These are phyloP conservation scores for Caenorhabditis sinica DNA, from an alignment of 2,888 invertebrate genomes.

Conservation along the genomic window DNA sequence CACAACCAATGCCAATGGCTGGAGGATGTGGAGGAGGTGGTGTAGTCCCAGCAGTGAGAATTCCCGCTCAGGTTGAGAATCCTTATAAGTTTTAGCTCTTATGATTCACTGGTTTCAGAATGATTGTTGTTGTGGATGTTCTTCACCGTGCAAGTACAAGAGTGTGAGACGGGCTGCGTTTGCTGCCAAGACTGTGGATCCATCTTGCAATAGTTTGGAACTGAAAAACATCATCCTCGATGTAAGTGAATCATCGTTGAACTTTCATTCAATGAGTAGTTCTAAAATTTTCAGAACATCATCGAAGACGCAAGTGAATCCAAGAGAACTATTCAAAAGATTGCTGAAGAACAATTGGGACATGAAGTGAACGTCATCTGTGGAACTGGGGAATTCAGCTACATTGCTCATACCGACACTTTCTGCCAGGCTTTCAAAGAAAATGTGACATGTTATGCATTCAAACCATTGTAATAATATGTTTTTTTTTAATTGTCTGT, in stretches of 20 bases:
- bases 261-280: constrained; percentile 5
- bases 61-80: constrained; percentile 70
- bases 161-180: constrained; percentile 71
- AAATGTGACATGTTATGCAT: constrained; percentile 81
- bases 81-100: not conserved
- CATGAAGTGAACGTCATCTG: constrained; percentile 77
- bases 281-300: constrained; percentile 67
- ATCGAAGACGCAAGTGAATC: constrained; percentile 76
- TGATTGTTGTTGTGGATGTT: constrained; percentile 82
- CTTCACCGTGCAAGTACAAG: constrained; percentile 74
- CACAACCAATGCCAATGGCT: constrained; percentile 52
- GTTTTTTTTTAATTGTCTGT: constrained; percentile 31
- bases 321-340: constrained; percentile 79
- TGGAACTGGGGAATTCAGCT: constrained; percentile 82
- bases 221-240: constrained; percentile 69
- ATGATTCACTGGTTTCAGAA: constrained; percentile 67
- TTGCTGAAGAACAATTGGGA: constrained; percentile 73
- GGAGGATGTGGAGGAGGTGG: constrained; percentile 65
- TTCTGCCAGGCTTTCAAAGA: constrained; percentile 80
- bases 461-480: constrained; percentile 74
- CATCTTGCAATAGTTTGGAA: constrained; percentile 78
- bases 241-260: constrained; percentile 24
- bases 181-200: constrained; percentile 71
- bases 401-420: constrained; percentile 81
- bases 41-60: constrained; percentile 55